Evolutionary conservation across 2,888 invertebrate species (phyloP), one percentile per base, ranked within the genome.

Genomic region (Hipparchia sbordonii): DNA sequence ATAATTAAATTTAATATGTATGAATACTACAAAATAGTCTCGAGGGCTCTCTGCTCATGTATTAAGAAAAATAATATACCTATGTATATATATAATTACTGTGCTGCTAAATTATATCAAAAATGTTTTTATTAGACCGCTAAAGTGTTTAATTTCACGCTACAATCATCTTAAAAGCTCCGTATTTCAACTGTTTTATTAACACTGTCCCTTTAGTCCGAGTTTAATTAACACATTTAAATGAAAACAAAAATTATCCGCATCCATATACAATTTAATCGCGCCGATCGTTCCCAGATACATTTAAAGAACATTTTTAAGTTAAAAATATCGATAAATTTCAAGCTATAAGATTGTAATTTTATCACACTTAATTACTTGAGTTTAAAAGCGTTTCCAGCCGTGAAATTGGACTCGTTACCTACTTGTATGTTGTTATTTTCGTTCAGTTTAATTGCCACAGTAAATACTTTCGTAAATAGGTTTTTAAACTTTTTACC

Each of bases 351-450:
- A 63, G 70, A 73, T 61, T 67, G 70, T 73, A 67, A 67, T 70
- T 69, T 70, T 73, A 73, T 73, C 70, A 62, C 70, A 73, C 70
- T 70, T 73, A 70, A 72, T 68, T 72, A 72, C 59, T 63, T 61
- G 62, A 54, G 45, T 67, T 67, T 70, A 60, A 61, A 65, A 60
- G 71, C 61, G 52, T 66, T 60, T 67, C 59, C 33, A 62, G 67
- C 61, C 73, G 70, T 73, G 70, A 73, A 73, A 73, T 73, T 73
- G 73, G 56, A 56, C 67, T 66, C 59, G 66, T 70, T 59, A 7
- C 48, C 67, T 59, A 57, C 67, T 68, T 62, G 51, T 57, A 59
- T 59, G 62, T 52, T 51, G 61, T 65, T 70, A 52, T 62, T 73
- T 73, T 71, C 67, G 45, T 72, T 72, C 45, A 8, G 12, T 57